A percentile compares a stretch with the other conserved stretches of the same genome.
These are phyloP conservation scores for Lymantria monacha DNA, from an alignment of 2,888 invertebrate genomes.

Conservation along the genomic window DNA sequence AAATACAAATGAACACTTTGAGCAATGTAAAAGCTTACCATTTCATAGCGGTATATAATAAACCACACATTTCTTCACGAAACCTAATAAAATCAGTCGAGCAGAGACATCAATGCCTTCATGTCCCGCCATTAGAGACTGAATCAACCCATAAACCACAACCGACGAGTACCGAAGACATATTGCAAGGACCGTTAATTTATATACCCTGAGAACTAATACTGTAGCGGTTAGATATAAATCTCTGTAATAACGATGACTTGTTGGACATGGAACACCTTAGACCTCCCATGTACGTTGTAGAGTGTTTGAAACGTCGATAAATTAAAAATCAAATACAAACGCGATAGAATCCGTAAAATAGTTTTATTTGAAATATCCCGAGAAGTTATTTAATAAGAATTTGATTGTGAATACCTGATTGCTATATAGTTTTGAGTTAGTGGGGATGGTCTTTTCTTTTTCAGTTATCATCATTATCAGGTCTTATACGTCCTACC, in stretches of 20 bases:
- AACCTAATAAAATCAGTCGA: constrained; percentile 32
- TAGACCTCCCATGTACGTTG: no score
- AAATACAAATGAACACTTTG: not conserved
- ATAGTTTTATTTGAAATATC: no score
- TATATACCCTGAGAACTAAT: not conserved
- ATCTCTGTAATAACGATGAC: no score
- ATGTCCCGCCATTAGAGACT: constrained; percentile 13
- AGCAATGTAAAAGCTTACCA: not conserved
- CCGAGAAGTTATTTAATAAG: no score
- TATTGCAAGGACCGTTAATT: not conserved
- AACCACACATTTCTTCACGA: constrained; percentile 8
- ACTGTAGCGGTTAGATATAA: no score
- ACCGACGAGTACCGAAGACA: constrained; percentile 5
- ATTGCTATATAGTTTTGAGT: not conserved
- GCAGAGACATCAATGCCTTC: constrained; percentile 24
- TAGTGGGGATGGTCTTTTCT: no score
- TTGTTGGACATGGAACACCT: no score
- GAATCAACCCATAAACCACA: constrained; percentile 17
- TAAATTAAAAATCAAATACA: no score
- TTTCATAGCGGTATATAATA: not conserved
- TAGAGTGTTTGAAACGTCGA: no score
- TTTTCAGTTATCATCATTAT: no score
- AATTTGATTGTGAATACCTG: not conserved
- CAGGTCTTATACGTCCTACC: no score
- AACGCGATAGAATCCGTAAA: no score